Evolutionary conservation across 2,113 vertebrate genomes (phyloP), one percentile per base, ranked within the genome.

Genomic region (Xenopus borealis): DNA sequence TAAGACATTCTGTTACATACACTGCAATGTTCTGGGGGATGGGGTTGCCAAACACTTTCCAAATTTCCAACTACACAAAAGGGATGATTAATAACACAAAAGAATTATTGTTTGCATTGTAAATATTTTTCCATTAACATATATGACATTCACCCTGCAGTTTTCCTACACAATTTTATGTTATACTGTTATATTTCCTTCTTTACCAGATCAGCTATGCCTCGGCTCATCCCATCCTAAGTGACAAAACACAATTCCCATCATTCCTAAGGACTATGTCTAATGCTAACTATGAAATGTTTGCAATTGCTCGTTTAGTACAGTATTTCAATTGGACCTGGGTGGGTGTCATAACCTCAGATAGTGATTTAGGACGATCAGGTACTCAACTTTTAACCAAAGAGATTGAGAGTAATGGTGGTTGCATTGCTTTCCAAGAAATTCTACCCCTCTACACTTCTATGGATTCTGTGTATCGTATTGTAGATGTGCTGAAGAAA

Each of bases 271-370:
- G 67, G 40, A 78, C 69, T 3, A 69, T 78, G 9, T 14, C 58
- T 12, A 70, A 69, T 45, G 75, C 64, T 66, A 69, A 64, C 33
- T 78, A 69, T 65, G 67, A 78, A 62, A 45, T 69, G n/a, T 27
- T 78, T 27, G 75, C 62, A 53, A 63, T 78, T 17, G 75, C 75
- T n/a, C 61, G 53, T 2, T 30, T 78, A 17, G 75, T 57, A 5
- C 55, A 18, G 52, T 50, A 70, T 53, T 78, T 78, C 50, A 78
- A 69, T 30, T 78, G 75, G 75, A 71, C 68, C 1, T 78, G 75
- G 75, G 68, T 78, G 13, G 75, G 75, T 1, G 23, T 78, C 14
- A 64, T 78, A 18, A 59, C 46, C 9, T 18, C 66, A 16, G 75
- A 78, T 64, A 71, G 71, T 64, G 75, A 78, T 17, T 58, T 75